Evolutionary conservation across 2,797 vertebrate species (phyloP).

Genomic region (Mycteria americana): DNA sequence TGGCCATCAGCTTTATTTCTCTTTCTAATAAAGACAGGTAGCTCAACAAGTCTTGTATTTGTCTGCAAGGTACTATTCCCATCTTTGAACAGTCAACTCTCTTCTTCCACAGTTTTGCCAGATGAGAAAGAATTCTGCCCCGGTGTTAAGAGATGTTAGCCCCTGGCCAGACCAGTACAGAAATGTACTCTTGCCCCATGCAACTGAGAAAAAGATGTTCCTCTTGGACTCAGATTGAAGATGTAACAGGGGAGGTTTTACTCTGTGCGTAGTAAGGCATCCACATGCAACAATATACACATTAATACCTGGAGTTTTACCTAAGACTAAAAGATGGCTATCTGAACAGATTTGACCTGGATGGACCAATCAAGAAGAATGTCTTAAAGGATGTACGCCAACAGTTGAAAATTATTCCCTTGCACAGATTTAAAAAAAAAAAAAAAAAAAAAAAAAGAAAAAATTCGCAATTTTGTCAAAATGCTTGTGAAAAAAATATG

Average conservation of each 20-base stretch:
- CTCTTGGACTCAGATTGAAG: neutral
- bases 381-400: neutral
- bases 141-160: neutral
- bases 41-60: neutral
- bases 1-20: neutral
- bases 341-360: neutral
- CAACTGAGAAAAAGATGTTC: neutral
- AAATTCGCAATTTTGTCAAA: neutral
- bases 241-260: neutral
- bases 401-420: neutral
- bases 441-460: too few species aligned
- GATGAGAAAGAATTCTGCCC: neutral
- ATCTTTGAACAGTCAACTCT: neutral
- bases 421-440: neutral
- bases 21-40: neutral
- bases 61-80: neutral
- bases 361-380: neutral
- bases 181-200: neutral
- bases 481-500: neutral
- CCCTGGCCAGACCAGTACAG: neutral
- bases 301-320: neutral
- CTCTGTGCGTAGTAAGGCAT: neutral
- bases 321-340: neutral
- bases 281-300: neutral
- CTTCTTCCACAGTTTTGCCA: neutral